A percentile compares a stretch with the other conserved stretches of the same genome.
Evolutionary conservation across 2,797 vertebrate genomes (phyloP).

Genomic region (Knipowitschia caucasica): DNA sequence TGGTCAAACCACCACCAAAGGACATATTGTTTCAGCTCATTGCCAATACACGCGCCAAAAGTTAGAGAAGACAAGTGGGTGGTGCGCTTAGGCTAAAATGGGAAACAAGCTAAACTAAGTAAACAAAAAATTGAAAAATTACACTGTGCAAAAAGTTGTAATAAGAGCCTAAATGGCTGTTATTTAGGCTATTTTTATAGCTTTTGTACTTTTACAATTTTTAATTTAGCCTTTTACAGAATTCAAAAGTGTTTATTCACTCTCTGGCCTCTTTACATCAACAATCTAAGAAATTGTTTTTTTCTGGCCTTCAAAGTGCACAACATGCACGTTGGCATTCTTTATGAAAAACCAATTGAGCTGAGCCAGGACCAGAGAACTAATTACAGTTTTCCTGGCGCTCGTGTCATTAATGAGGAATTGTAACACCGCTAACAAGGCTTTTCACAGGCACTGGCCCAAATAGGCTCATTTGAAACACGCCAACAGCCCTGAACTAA

Average conservation of each 20-base stretch:
- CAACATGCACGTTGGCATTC: slow-evolving; percentile 19
- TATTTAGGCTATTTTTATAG: no score
- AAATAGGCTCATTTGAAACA: slow-evolving; percentile 34
- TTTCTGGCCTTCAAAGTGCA: slow-evolving; percentile 21
- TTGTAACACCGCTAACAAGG: slow-evolving; percentile 40
- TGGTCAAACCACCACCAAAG: neutral
- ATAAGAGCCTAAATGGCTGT: slow-evolving; percentile 3
- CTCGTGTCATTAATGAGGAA: slow-evolving; percentile 38
- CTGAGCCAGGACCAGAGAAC: slow-evolving; percentile 43
- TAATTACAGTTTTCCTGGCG: slow-evolving; percentile 31
- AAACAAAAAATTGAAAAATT: slow-evolving; percentile 8
- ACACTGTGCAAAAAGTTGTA: slow-evolving; percentile 17
- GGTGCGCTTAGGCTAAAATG: slow-evolving; percentile 10
- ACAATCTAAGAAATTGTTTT: slow-evolving; percentile 6
- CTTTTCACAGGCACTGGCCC: slow-evolving; percentile 31
- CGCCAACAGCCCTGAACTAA: slow-evolving; percentile 26
- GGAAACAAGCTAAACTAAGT: slow-evolving; percentile 10
- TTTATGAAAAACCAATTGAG: slow-evolving; percentile 40
- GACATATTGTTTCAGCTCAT: neutral
- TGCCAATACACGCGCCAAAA: slow-evolving; percentile 10
- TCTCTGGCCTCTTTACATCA: slow-evolving; percentile 19
- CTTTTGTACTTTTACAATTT: no score
- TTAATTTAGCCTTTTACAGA: slow-evolving; percentile 17
- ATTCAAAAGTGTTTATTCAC: neutral
- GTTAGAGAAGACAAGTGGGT: slow-evolving; percentile 3